phyloP scores from a whole-genome alignment of 2,888 invertebrate genomes.

The Lordiphosa andalusiaca region DNA sequence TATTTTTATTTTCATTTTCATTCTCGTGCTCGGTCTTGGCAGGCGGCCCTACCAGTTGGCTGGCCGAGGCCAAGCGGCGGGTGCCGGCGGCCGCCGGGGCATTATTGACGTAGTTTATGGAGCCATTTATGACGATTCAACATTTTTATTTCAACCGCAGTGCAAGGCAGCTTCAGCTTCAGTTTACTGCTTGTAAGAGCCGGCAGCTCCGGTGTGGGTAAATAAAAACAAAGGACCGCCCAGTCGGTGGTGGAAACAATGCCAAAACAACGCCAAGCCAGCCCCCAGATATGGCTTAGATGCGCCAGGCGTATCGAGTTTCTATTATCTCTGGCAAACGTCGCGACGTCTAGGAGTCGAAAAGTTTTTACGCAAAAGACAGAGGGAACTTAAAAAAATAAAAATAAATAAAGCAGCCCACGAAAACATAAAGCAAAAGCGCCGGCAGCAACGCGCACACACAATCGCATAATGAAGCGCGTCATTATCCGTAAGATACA shows the following conservation, averaged over 20 bases:
- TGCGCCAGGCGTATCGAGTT: slow-evolving; percentile 73
- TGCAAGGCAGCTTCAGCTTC: slow-evolving; percentile 57
- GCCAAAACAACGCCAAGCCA: slow-evolving; percentile 63
- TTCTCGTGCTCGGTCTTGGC: slow-evolving; percentile 51
- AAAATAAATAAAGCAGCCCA: slow-evolving; percentile 31
- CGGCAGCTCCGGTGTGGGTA: slow-evolving; percentile 57
- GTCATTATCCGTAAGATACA: slow-evolving; percentile 73
- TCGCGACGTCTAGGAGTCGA: slow-evolving; percentile 76
- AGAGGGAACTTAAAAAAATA: slow-evolving; percentile 54
- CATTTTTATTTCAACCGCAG: slow-evolving; percentile 73
- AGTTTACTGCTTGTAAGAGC: slow-evolving; percentile 71
- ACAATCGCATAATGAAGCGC: slow-evolving; percentile 71
- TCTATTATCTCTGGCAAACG: slow-evolving; percentile 70
- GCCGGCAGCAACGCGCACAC: slow-evolving; percentile 25
- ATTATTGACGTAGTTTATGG: slow-evolving; percentile 74
- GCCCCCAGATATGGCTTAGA: slow-evolving; percentile 70
- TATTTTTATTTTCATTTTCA: slow-evolving; percentile 70
- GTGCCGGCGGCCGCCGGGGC: slow-evolving; percentile 12
- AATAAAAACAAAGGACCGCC: slow-evolving; percentile 65
- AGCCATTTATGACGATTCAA: slow-evolving; percentile 77
- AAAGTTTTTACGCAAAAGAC: slow-evolving; percentile 63
- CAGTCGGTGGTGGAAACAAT: slow-evolving; percentile 47
- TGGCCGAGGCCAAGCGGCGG: slow-evolving; percentile 17
- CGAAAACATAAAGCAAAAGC: slow-evolving; percentile 46
- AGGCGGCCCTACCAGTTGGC: slow-evolving; percentile 46